Evolutionary conservation across 2,113 vertebrate species (phyloP).

Genomic region (Gymnocephalus cernua): DNA sequence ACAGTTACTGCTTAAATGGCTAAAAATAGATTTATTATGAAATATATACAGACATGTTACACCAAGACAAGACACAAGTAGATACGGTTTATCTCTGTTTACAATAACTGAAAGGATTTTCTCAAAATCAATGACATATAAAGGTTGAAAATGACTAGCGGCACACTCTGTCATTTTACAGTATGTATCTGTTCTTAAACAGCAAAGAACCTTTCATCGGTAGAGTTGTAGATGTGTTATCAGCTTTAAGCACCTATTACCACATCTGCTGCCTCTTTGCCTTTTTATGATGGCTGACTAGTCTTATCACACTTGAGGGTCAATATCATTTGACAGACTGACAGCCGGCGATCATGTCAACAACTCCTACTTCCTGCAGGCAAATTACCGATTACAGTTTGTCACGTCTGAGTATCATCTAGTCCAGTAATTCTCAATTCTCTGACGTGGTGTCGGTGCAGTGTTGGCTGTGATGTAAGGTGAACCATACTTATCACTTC

Average conservation of each 20-base stretch:
- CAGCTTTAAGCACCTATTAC: slow-evolving; percentile 58
- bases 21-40: neutral
- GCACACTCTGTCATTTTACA: neutral
- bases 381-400: slow-evolving; percentile 25
- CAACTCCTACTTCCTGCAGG: slow-evolving; percentile 53
- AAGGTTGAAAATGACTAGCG: neutral
- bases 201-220: slow-evolving; percentile 10
- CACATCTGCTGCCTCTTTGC: slow-evolving; percentile 39
- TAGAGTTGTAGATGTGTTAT: slow-evolving; percentile 47
- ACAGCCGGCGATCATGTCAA: slow-evolving; percentile 43
- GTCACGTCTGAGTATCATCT: neutral
- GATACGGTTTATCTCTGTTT: neutral
- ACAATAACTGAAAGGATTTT: neutral
- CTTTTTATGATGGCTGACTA: slow-evolving; percentile 55
- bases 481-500: neutral
- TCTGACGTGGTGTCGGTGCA: neutral
- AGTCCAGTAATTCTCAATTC: neutral
- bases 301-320: slow-evolving; percentile 53
- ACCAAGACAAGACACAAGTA: neutral
- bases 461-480: neutral
- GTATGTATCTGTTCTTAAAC: slow-evolving; percentile 19
- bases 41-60: neutral
- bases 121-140: neutral
- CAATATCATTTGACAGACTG: slow-evolving; percentile 49
- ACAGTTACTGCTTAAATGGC: neutral